Evolutionary conservation across 2,888 invertebrate genomes (phyloP), one percentile per base, ranked within the genome.

Genomic region (Dolomedes plantarius): DNA sequence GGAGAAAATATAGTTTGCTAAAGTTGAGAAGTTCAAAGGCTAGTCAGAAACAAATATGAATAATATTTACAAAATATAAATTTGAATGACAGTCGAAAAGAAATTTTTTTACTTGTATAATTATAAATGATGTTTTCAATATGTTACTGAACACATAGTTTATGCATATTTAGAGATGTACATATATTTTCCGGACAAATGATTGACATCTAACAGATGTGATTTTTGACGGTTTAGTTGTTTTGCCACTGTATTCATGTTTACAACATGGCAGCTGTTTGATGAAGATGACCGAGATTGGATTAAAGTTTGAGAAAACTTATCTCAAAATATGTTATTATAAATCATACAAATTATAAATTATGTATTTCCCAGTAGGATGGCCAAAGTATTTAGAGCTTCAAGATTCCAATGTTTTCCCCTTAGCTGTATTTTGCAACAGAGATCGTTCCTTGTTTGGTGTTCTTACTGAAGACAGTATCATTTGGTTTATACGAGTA

Each of bases 401-500:
- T 27, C 73, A 39, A 46, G 69, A 80, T 79, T 29, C 31, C 41
- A 36, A 67, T 31, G 32, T 65, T 29, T 36, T 80, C 81, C 69
- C 77, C 39, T 29, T 79, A 32, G 81, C 77, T 64, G 85, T 88
- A 7, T 95, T 96, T 90, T 78, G 89, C 73, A 98, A 97, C 92
- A 94, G 97, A 91, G 97, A 98, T 91, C 96, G 97, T 92, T 95
- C 97, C 91, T 93, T 97, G 88, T 96, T 97, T 92, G 96, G 95
- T 67, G 94, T 96, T 88, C 91, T 97, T 89, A 95, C 95, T 85
- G 94, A 95, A 90, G 95, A 96, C 90, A 93, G 94, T 88, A 92
- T 97, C 89, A 94, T 97, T 90, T 97, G 96, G 96, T 97, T 95
- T 92, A 96, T 96, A 91, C 96, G 96, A 94, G 97, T 96, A 93